Percentiles rank a stretch among this genome's conserved stretches.
Evolutionary conservation across 2,113 vertebrate species (phyloP).

Genomic region (Geococcyx californianus): DNA sequence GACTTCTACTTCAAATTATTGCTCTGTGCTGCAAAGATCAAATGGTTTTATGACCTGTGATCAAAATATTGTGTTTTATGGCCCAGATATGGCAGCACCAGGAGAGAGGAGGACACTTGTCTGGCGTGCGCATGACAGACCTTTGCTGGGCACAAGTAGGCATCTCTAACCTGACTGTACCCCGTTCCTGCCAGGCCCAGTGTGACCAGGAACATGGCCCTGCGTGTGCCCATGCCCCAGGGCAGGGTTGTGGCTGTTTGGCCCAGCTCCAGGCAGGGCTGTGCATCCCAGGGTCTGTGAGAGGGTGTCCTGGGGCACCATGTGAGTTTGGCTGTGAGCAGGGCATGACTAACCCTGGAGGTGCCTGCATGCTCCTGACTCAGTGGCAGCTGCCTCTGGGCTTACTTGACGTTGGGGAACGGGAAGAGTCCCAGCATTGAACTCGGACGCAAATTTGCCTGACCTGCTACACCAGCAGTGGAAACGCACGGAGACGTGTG

Average conservation of each 20-base stretch:
- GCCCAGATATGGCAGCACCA: not conserved
- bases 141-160: not conserved
- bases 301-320: not conserved
- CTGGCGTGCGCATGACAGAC: not conserved
- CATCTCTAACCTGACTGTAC: not conserved
- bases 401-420: rapidly evolving
- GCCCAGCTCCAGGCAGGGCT: not conserved
- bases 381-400: not conserved
- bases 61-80: not conserved
- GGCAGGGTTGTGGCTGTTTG: not conserved
- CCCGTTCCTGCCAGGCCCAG: rapidly evolving
- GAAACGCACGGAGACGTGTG: rapidly evolving
- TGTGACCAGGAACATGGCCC: not conserved
- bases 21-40: not conserved
- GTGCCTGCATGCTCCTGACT: not conserved
- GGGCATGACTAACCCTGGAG: not conserved
- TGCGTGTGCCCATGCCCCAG: rapidly evolving
- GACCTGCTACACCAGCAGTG: rapidly evolving
- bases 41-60: not conserved
- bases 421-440: not conserved
- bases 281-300: not conserved
- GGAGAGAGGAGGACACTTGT: not conserved
- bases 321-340: not conserved
- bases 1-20: not conserved
- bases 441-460: not conserved